Evolutionary conservation across 2,113 vertebrate species (phyloP).

Genomic region (Montifringilla adamsi): DNA sequence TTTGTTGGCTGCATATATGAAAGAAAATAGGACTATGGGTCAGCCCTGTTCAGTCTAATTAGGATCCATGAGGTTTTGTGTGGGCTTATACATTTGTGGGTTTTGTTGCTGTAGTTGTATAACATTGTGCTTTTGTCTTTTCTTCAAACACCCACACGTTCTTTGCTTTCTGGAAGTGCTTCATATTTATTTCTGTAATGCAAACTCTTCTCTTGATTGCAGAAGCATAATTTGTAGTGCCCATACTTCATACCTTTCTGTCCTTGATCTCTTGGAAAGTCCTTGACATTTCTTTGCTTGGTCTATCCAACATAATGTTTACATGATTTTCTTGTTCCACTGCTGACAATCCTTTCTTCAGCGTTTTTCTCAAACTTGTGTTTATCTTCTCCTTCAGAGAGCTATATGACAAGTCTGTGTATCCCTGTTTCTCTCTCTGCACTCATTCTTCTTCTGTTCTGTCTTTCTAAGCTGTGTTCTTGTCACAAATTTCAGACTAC

Average conservation of each 20-base stretch:
- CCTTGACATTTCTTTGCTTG: neutral
- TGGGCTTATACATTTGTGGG: neutral
- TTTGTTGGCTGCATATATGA: conserved; percentile 16
- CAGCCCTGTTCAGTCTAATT: conserved; percentile 1
- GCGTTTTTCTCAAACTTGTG: neutral
- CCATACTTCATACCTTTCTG: neutral
- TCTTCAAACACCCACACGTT: neutral
- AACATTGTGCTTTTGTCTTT: neutral
- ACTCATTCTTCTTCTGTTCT: neutral
- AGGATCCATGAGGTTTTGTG: neutral
- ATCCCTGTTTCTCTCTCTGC: neutral
- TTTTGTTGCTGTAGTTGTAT: neutral
- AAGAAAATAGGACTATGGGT: conserved; percentile 11
- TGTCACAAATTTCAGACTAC: neutral
- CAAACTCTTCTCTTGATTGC: neutral
- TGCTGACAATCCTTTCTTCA: neutral
- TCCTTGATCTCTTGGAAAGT: neutral
- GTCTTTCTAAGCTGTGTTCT: neutral
- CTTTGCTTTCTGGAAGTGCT: neutral
- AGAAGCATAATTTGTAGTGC: neutral
- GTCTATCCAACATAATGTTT: neutral
- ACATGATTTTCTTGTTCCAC: neutral
- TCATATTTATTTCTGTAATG: neutral
- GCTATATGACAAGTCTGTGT: neutral
- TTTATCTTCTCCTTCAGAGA: neutral